Percentiles rank a stretch among this genome's conserved stretches.
phyloP scores from a whole-genome alignment of 1,140 invertebrate genomes.

The Penaeus vannamei region DNA sequence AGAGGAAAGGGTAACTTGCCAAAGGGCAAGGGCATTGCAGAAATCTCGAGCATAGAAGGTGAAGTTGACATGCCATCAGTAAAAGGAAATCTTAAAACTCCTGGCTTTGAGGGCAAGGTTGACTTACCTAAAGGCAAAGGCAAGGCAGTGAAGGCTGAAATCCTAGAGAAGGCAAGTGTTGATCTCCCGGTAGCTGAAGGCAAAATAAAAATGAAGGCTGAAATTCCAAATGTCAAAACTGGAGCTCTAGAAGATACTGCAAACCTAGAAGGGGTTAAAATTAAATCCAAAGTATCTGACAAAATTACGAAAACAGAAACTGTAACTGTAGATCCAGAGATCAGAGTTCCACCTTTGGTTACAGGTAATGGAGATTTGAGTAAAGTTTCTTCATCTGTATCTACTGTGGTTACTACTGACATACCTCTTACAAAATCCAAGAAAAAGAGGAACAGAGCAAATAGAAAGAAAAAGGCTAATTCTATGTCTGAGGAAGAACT shows the following conservation, averaged over 20 bases:
- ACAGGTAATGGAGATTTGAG: too few species aligned
- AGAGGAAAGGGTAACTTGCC: not conserved
- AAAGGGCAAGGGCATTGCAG: not conserved
- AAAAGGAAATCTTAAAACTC: not conserved
- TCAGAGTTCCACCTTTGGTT: too few species aligned
- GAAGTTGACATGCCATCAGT: not conserved
- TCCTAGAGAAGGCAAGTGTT: not conserved
- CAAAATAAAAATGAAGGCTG: not conserved
- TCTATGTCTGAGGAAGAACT: too few species aligned
- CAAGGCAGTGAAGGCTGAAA: not conserved
- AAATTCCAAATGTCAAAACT: slow-evolving; percentile 9
- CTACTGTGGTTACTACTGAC: too few species aligned
- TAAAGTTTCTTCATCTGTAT: too few species aligned
- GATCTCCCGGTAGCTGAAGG: not conserved
- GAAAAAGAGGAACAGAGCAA: too few species aligned
- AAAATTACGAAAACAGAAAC: not conserved
- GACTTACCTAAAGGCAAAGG: not conserved
- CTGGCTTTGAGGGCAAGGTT: slow-evolving; percentile 5
- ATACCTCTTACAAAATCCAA: too few species aligned
- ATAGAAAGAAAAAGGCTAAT: too few species aligned
- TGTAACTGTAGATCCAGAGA: too few species aligned
- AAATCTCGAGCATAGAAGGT: not conserved
- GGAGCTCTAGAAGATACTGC: not conserved
- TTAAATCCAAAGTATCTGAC: slow-evolving; percentile 22
- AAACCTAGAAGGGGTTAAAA: not conserved